Percentiles rank a stretch among this genome's conserved stretches.
Conservation (phyloP, 2,113 vertebrate genomes). For the Poeciliopsis prolifica region DNA sequence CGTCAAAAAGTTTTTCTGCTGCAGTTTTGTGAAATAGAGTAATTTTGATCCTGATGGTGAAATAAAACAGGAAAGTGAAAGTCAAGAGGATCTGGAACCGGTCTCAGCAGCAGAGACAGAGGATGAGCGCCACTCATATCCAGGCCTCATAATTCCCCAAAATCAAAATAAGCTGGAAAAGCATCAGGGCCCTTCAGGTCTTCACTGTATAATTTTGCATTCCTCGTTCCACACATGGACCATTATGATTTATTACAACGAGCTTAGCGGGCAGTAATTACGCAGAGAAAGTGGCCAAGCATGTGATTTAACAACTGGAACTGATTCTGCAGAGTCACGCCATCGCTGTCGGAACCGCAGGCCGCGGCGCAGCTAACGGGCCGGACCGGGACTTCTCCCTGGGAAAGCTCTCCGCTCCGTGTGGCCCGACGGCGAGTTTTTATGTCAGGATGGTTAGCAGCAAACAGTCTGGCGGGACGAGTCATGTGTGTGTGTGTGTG, state of each 20-base stretch:
- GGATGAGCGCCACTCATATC: too few relatives aligned
- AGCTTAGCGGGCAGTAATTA: conserved; percentile 15
- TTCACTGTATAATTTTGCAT: conserved; percentile 17
- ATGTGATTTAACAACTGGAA: conserved; percentile 35
- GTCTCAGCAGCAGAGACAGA: too few relatives aligned
- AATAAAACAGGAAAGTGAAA: too few relatives aligned
- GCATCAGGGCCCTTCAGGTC: background rate
- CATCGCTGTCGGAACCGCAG: conserved; percentile 27
- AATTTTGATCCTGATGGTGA: too few relatives aligned
- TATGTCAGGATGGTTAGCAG: conserved; percentile 46
- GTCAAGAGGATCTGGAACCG: too few relatives aligned
- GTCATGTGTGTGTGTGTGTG: background rate
- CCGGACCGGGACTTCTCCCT: conserved; percentile 16
- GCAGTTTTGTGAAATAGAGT: too few relatives aligned
- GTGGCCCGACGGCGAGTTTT: conserved; percentile 45
- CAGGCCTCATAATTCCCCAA: background rate
- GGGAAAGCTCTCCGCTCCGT: conserved; percentile 28
- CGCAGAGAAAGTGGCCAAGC: conserved; percentile 6
- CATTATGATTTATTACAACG: conserved; percentile 15
- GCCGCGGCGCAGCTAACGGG: background rate
- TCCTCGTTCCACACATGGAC: conserved; percentile 11
- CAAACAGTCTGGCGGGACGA: conserved; percentile 49
- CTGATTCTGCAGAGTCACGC: conserved; percentile 44
- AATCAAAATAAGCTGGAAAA: too few relatives aligned
- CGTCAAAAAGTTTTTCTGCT: too few relatives aligned